Conservation (phyloP, 2,113 vertebrate species). For the Cygnus atratus region DNA sequence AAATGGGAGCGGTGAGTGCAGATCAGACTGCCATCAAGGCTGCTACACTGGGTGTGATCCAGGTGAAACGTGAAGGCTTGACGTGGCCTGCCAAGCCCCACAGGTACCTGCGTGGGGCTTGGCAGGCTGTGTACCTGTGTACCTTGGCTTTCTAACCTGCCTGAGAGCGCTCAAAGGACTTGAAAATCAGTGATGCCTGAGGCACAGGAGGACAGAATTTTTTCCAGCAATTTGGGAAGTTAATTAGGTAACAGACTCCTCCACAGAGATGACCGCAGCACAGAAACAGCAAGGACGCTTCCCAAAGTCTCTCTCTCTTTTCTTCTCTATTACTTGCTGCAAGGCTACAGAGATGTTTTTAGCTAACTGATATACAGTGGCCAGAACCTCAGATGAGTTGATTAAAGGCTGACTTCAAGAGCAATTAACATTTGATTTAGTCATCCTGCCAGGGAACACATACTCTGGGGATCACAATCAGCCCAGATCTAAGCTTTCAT, state of each 20-base stretch:
- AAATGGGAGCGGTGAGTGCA: neutral
- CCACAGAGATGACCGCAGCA: neutral
- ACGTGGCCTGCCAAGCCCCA: neutral
- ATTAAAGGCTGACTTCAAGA: slow-evolving; percentile 56
- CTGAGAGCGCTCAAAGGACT: neutral
- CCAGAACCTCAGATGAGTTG: slow-evolving; percentile 14
- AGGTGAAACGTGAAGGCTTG: neutral
- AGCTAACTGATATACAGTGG: neutral
- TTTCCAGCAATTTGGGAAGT: neutral
- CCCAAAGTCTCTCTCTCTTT: neutral
- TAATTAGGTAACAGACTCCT: neutral
- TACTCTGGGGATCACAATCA: slow-evolving; percentile 22
- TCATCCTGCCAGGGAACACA: slow-evolving; percentile 33
- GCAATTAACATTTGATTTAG: slow-evolving; percentile 56
- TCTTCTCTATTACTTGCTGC: neutral
- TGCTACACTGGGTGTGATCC: accelerated
- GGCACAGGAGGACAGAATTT: neutral
- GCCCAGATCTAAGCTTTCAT: slow-evolving; percentile 9
- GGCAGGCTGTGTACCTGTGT: neutral
- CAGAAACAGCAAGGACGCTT: neutral
- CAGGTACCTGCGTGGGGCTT: neutral
- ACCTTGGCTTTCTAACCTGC: neutral
- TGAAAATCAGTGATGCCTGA: neutral
- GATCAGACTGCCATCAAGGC: neutral
- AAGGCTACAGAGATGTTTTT: slow-evolving; percentile 1